Base-by-base conservation (phyloP, 2,113 vertebrate species). In the Polypterus senegalus region DNA sequence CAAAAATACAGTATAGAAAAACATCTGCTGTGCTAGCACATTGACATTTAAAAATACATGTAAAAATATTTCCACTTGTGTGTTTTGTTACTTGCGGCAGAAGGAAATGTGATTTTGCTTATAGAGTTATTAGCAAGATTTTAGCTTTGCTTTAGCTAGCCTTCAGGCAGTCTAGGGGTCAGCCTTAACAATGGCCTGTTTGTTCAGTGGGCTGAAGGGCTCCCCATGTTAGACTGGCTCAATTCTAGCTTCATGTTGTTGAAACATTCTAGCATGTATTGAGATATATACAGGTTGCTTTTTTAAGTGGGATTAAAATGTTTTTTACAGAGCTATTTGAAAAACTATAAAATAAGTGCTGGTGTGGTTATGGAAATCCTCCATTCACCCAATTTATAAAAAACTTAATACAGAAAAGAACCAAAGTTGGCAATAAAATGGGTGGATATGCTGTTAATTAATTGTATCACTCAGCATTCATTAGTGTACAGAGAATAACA, bases 121-220 rank as follows among this genome's bases (percentile, higher is more conserved):
- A 73, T 80, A 76, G 77, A 59, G 68, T 4, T 69, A 65, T 68
- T 73, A 82, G 74, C 69, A 69, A 63, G 74, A 68, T 72, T 79
- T 79, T 70, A 73, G 70, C 74, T 27, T 27, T 27, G 27, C 27
- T 27, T 27, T 27, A 76, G 69, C 65, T 82, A 75, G 71, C 81
- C 80, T 67, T 71, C 77, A 64, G 74, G 73, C 76, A 65, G 61
- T 72, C 73, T 75, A 66, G 72, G 75, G 77, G 79, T 79, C 67
- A 70, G 69, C 67, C 76, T 76, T 76, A 73, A 90, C 85, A 91
- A 83, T 87, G 81, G 64, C 63, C 68, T 73, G 78, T 84, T 89
- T 93, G 84, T 92, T 90, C 76, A 57, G 74, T 61, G 85, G 86
- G 80, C 79, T 78, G 68, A 74, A 81, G 79, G 88, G 78, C 81